A percentile compares a stretch with the other conserved stretches of the same genome.
phyloP scores from a whole-genome alignment of 2,113 vertebrate species.

The Columba janthina region DNA sequence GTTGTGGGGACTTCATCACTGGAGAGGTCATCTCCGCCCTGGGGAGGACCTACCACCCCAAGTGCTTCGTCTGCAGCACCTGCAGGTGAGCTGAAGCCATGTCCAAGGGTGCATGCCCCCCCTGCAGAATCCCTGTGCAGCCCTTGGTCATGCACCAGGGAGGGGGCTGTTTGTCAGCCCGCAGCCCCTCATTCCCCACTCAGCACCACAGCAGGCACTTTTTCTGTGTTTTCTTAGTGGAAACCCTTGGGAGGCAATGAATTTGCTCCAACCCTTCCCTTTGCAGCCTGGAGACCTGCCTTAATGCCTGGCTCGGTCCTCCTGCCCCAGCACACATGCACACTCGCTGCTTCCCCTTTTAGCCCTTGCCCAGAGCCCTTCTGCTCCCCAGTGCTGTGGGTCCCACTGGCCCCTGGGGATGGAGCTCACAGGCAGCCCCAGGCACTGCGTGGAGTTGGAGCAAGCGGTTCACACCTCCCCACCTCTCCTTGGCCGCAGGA shows the following conservation, averaged over 20 bases:
- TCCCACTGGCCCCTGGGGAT: background rate
- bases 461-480: background rate
- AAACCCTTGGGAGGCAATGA: background rate
- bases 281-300: background rate
- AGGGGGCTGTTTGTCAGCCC: background rate
- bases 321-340: fast-evolving
- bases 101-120: fast-evolving
- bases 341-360: background rate
- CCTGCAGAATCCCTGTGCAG: background rate
- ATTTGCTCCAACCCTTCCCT: background rate
- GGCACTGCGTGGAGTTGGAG: background rate
- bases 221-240: background rate
- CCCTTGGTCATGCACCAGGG: background rate
- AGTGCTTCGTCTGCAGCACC: slow-evolving; percentile 96
- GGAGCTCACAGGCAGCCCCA: background rate
- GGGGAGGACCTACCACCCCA: slow-evolving; percentile 97
- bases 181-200: fast-evolving
- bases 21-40: slow-evolving; percentile 98
- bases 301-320: background rate
- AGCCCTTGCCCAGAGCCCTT: background rate
- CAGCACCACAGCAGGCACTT: background rate
- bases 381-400: fast-evolving
- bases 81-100: slow-evolving; percentile 84
- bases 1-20: slow-evolving; percentile 94
- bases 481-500: slow-evolving; percentile 75